Evolutionary conservation across 2,113 vertebrate genomes (phyloP).

Genomic region (Mionectes macconnelli): DNA sequence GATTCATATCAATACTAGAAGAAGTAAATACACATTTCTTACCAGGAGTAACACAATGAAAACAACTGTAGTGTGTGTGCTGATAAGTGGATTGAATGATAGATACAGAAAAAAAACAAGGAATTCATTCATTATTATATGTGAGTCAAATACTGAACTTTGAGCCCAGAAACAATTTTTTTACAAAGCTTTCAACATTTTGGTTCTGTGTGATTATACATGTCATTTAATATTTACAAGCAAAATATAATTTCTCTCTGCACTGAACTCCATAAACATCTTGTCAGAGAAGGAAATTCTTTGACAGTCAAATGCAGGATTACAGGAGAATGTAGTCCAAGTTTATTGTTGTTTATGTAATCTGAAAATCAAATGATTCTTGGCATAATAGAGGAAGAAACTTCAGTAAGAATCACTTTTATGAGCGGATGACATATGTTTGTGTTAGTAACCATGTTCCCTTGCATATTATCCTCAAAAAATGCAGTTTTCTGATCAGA

Average conservation of each 20-base stretch:
- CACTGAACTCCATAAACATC: not conserved
- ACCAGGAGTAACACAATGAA: not conserved
- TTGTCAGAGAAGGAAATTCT: constrained; percentile 6
- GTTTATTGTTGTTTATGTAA: constrained; percentile 22
- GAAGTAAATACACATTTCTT: not conserved
- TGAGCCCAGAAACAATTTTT: not conserved
- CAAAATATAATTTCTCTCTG: not conserved
- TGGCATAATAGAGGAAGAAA: not conserved
- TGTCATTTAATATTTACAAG: not conserved
- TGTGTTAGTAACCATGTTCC: not conserved
- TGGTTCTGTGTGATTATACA: not conserved
- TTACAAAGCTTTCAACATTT: not conserved
- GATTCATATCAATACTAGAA: not conserved
- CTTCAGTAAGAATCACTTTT: not conserved
- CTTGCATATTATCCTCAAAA: not conserved
- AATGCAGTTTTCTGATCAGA: not conserved
- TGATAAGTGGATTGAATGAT: not conserved
- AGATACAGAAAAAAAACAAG: not conserved
- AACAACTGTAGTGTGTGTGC: not conserved
- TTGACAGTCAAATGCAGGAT: constrained; percentile 10
- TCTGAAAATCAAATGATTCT: not conserved
- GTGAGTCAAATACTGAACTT: not conserved
- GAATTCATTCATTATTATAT: not conserved
- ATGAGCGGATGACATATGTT: not conserved
- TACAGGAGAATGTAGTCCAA: not conserved